Evolutionary conservation across 2,797 vertebrate genomes (phyloP).

Genomic region (Acanthornis magna): DNA sequence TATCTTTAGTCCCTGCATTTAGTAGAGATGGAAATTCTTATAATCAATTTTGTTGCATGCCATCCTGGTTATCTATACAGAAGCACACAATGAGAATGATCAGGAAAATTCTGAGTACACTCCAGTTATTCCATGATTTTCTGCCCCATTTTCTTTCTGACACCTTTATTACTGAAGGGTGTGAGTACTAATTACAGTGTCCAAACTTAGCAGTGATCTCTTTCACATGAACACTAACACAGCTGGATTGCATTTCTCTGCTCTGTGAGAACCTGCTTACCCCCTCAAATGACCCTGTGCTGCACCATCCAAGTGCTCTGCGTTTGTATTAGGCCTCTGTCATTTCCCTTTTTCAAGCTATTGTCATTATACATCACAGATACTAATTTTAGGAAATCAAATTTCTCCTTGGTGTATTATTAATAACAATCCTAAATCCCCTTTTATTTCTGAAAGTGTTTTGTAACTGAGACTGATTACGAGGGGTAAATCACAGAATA

Average conservation of each 20-base stretch:
- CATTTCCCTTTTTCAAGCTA: background rate
- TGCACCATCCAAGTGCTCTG: too few species aligned
- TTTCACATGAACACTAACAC: background rate
- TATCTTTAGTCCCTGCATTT: background rate
- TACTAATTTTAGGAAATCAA: background rate
- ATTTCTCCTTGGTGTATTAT: background rate
- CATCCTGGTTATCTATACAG: background rate
- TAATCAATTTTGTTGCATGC: background rate
- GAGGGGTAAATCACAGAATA: background rate
- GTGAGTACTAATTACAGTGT: background rate
- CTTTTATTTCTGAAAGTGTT: background rate
- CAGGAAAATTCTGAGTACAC: background rate
- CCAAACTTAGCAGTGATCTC: background rate
- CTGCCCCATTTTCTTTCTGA: background rate
- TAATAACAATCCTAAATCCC: background rate
- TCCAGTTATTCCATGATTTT: background rate
- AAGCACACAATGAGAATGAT: background rate
- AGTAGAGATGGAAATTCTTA: background rate
- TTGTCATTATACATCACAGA: background rate
- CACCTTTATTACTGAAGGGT: background rate
- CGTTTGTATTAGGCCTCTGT: background rate
- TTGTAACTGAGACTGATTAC: background rate
- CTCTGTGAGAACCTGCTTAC: background rate
- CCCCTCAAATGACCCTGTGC: rapidly evolving
- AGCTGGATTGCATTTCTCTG: background rate